A percentile compares a stretch with the other conserved stretches of the same genome.
phyloP scores from a whole-genome alignment of 1,140 invertebrate genomes.

The Dolichoris vasculosae region DNA sequence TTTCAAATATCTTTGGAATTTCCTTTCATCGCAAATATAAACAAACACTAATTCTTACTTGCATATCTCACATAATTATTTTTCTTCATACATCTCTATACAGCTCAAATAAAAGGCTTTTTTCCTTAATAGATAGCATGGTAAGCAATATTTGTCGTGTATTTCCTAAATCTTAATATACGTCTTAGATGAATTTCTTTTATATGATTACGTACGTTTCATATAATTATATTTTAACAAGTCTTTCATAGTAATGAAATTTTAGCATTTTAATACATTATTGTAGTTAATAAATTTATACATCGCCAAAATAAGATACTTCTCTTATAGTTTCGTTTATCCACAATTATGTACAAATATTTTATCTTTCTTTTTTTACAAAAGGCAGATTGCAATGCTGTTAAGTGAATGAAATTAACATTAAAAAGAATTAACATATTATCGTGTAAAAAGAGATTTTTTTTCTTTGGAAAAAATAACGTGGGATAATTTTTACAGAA shows the following conservation, averaged over 20 bases:
- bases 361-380: slow-evolving; percentile 26
- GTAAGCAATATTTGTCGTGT: slow-evolving; percentile 37
- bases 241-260: slow-evolving; percentile 44
- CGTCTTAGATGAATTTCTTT: slow-evolving; percentile 35
- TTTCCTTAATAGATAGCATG: slow-evolving; percentile 45
- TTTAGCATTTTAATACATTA: slow-evolving; percentile 41
- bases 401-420: slow-evolving; percentile 36
- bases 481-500: slow-evolving; percentile 49
- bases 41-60: slow-evolving; percentile 8
- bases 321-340: slow-evolving; percentile 53
- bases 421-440: slow-evolving; percentile 49
- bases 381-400: slow-evolving; percentile 42
- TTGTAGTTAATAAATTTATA: slow-evolving; percentile 44
- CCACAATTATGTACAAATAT: slow-evolving; percentile 49
- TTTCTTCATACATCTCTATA: slow-evolving; percentile 45
- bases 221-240: slow-evolving; percentile 51
- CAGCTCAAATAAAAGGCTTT: slow-evolving; percentile 43
- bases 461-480: slow-evolving; percentile 54
- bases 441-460: slow-evolving; percentile 35
- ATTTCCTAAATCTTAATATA: slow-evolving; percentile 38
- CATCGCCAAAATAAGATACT: slow-evolving; percentile 29
- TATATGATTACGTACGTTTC: slow-evolving; percentile 42
- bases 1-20: slow-evolving; percentile 47
- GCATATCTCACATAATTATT: slow-evolving; percentile 1
- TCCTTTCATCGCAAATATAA: slow-evolving; percentile 28